These are phyloP conservation scores for Toxotes jaculatrix DNA, from an alignment of 2,113 vertebrate genomes.

Conservation along the genomic window DNA sequence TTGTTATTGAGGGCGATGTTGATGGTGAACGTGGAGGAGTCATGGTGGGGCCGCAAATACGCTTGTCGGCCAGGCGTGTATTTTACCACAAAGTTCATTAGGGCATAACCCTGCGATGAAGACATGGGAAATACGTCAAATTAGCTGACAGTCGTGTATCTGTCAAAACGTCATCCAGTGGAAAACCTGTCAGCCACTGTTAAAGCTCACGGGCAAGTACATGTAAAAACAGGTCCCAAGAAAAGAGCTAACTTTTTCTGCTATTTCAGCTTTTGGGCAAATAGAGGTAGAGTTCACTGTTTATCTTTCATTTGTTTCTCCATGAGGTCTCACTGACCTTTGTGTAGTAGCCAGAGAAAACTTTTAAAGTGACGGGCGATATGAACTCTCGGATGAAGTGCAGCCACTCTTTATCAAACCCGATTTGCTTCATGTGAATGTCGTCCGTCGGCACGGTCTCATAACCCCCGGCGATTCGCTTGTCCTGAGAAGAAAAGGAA, in stretches of 20 bases:
- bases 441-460: slow-evolving; percentile 98
- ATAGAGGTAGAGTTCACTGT: background rate
- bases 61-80: slow-evolving; percentile 93
- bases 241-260: background rate
- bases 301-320: background rate
- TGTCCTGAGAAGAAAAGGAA: slow-evolving; percentile 85
- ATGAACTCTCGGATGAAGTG: slow-evolving; percentile 99
- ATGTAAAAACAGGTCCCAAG: slow-evolving; percentile 2
- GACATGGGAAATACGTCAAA: slow-evolving; percentile 1
- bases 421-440: slow-evolving; percentile 97
- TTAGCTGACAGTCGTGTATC: background rate
- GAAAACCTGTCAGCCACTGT: background rate
- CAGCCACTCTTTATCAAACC: slow-evolving; percentile 94
- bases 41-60: slow-evolving; percentile 93
- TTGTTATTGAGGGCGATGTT: slow-evolving; percentile 97
- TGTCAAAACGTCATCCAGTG: background rate
- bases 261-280: slow-evolving; percentile 5
- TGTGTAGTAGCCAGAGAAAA: slow-evolving; percentile 97
- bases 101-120: slow-evolving; percentile 87
- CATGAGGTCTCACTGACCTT: slow-evolving; percentile 84
- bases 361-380: slow-evolving; percentile 94
- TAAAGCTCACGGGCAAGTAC: slow-evolving; percentile 1
- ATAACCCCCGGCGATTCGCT: slow-evolving; percentile 94
- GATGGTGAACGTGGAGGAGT: slow-evolving; percentile 98
- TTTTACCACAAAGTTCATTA: slow-evolving; percentile 99